These are phyloP conservation scores for Mastigias papua DNA, from an alignment of 30 jellyfish, hydroid and myxozoan genomes.

Conservation along the genomic window DNA sequence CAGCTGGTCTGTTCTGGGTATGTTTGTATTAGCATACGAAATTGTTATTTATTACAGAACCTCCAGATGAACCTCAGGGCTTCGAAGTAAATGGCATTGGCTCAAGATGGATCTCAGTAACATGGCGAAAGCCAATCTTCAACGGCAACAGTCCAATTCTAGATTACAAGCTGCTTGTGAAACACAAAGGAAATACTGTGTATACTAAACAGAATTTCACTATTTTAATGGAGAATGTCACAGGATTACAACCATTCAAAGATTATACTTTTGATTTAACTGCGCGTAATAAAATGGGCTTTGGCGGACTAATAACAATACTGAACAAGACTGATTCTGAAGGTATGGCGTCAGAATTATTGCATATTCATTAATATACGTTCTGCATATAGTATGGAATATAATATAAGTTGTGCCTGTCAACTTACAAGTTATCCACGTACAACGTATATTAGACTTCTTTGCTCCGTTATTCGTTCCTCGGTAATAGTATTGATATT, in stretches of 20 bases:
- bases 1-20: not conserved
- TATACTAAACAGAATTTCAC: not conserved
- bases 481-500: no score
- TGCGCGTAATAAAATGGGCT: conserved; percentile 28
- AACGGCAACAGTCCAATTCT: conserved; percentile 20
- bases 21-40: not conserved
- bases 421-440: no score
- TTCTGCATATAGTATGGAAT: no score
- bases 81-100: not conserved
- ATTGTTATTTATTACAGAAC: not conserved
- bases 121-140: conserved; percentile 24
- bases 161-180: not conserved
- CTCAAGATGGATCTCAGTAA: conserved; percentile 19
- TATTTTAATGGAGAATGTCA: not conserved
- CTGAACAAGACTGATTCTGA: conserved; percentile 6
- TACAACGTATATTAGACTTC: no score
- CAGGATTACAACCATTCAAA: conserved; percentile 38
- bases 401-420: no score
- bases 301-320: not conserved
- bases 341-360: not conserved
- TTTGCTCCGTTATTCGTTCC: no score
- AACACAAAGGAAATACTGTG: not conserved
- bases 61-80: conserved; percentile 12
- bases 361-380: no score
- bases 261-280: conserved; percentile 9